Conservation (phyloP, 2,888 invertebrate species). For the Dermolepida albohirtum region DNA sequence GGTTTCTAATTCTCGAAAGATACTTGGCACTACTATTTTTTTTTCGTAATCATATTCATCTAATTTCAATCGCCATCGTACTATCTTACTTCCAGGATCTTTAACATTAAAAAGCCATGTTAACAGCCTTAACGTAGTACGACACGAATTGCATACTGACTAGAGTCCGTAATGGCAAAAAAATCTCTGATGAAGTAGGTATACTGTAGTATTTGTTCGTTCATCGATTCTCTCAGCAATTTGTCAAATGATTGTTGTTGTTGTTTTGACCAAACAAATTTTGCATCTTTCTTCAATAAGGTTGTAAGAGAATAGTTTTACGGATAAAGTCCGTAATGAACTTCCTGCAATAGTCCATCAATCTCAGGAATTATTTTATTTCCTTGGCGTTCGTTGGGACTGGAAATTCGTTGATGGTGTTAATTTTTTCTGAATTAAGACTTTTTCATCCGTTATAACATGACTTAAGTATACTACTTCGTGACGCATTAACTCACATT, state of each 20-base stretch:
- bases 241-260: constrained; percentile 43
- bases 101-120: constrained; percentile 57
- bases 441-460: too few relatives aligned
- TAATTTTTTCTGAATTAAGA: too few relatives aligned
- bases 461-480: too few relatives aligned
- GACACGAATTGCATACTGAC: constrained; percentile 53
- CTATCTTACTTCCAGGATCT: constrained; percentile 54
- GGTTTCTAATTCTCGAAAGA: too few relatives aligned
- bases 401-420: too few relatives aligned
- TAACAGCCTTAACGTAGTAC: constrained; percentile 56
- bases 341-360: constrained; percentile 39
- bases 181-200: constrained; percentile 52
- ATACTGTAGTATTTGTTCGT: constrained; percentile 46
- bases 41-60: constrained; percentile 58
- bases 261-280: constrained; percentile 42
- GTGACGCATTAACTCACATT: too few relatives aligned
- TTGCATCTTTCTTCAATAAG: constrained; percentile 31
- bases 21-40: not conserved
- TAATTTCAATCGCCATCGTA: constrained; percentile 55
- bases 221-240: constrained; percentile 42
- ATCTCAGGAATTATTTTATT: not conserved
- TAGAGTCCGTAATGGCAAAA: constrained; percentile 57
- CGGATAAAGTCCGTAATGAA: constrained; percentile 44
- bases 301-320: constrained; percentile 36
- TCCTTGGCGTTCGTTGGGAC: too few relatives aligned